These are phyloP conservation scores for Charadrius vociferus DNA, from an alignment of 2,113 vertebrate species.

Conservation along the genomic window DNA sequence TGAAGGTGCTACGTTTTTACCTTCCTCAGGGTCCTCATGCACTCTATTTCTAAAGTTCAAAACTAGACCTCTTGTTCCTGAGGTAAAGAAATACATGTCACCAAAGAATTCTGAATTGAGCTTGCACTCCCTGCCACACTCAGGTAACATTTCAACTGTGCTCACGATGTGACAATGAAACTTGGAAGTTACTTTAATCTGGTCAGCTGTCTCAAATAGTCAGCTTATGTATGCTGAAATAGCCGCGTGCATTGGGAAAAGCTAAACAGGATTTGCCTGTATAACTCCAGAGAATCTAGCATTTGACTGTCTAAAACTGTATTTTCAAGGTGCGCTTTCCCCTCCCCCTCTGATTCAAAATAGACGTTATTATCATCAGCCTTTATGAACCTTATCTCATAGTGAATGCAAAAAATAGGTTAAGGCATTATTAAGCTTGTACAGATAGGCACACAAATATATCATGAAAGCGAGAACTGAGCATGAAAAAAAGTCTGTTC, in stretches of 20 bases:
- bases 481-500: background rate
- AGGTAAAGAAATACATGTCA: background rate
- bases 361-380: background rate
- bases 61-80: background rate
- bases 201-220: background rate
- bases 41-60: background rate
- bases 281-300: background rate
- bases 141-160: background rate
- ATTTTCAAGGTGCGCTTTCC: background rate
- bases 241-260: background rate
- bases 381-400: background rate
- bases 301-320: background rate
- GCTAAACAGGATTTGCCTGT: background rate
- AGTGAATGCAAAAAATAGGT: slow-evolving; percentile 5
- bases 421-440: slow-evolving; percentile 19
- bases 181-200: background rate
- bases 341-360: background rate
- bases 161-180: background rate
- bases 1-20: background rate
- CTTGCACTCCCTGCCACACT: background rate
- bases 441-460: background rate
- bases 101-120: background rate
- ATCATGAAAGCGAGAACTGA: background rate
- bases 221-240: background rate
- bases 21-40: background rate